Evolutionary conservation across 2,888 invertebrate genomes (phyloP), one percentile per base, ranked within the genome.

Genomic region (Nebria brevicollis): DNA sequence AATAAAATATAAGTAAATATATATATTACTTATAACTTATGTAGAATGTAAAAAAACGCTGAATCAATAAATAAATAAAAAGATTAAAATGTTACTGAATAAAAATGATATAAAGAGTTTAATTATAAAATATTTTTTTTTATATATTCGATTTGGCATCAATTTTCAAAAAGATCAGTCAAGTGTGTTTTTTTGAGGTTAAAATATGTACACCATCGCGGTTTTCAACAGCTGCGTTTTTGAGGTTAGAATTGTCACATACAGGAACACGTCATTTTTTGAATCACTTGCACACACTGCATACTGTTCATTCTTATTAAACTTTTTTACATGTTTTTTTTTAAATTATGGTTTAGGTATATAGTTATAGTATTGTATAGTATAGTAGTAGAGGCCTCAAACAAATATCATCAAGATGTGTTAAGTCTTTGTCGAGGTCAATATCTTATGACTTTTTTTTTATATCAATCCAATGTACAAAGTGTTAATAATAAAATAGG

Each of bases 141-240:
- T 34, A 20, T 20, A 20, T 54, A 54, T 54, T 54, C 54, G 54
- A 54, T 54, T 54, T 54, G 54, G 54, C 54, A 54, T 54, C 54
- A 54, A 54, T 54, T 54, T 54, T 54, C n/a, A n/a, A 54, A 54
- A 54, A 54, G 54, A 54, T 54, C 54, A 54, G 54, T 54, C 54
- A 54, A 54, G 54, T 54, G 2, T 34, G 34, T 34, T 1, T 54
- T 54, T 54, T 54, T 54, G 13, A 54, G 8, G 54, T 54, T 5
- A 4, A 34, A 34, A 34, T 54, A 54, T 54, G 54, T 54, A 54
- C 54, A 54, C 54, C 54, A 54, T 54, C 54, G 7, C 54, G 54
- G 54, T 54, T 54, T 54, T 54, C 54, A 54, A 54, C 54, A 54
- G 54, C 54, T 54, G 54, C 54, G 13, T 54, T 54, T 54, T 54